Base-by-base conservation (phyloP, 2,113 vertebrate genomes). In the Strigops habroptila region DNA sequence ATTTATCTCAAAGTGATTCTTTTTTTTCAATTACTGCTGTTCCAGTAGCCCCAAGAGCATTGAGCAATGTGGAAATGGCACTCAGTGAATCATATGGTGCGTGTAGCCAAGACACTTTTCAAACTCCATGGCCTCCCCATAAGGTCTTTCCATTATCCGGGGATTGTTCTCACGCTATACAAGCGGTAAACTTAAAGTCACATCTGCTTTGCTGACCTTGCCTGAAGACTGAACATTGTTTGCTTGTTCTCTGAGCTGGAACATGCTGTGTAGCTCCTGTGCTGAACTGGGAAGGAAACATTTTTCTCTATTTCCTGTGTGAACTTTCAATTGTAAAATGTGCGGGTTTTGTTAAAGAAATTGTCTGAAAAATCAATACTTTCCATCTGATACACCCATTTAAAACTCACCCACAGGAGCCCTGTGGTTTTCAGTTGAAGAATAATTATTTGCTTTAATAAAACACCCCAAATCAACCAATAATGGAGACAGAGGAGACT, bases 111-210 rank as follows among this genome's bases (percentile, higher is more conserved):
- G 69, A 48, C 3, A 5, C 67, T 88, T 27, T 46, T 62, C 51
- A 53, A 75, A 33, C 67, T 79, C 83, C 74, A 49, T 35, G 69
- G 77, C 25, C 92, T 82, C 88, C 59, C 86, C 95, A 96, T 52
- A 76, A 95, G 93, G 65, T 94, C 96, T 96, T 96, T 71, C 92
- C 95, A 93, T 96, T 79, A 96, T 93, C 59, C 1, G 2, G 96
- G 92, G 92, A 73, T 65, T 82, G 91, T 97, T 97, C 97, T 97
- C 97, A 97, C 79, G 81, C 73, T 88, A 59, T 3, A 2, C 31
- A 10, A 67, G 76, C 0, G 19, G 75, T 68, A 93, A 86, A 79
- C 55, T 87, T n/a, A 35, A 79, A 96, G 93, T 65, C 95, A 95
- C 96, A 91, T 93, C 94, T 96, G 95, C 88, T 88, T 75, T 91